Conservation (phyloP, 1,140 invertebrate genomes). For the Hormaphis cornu region DNA sequence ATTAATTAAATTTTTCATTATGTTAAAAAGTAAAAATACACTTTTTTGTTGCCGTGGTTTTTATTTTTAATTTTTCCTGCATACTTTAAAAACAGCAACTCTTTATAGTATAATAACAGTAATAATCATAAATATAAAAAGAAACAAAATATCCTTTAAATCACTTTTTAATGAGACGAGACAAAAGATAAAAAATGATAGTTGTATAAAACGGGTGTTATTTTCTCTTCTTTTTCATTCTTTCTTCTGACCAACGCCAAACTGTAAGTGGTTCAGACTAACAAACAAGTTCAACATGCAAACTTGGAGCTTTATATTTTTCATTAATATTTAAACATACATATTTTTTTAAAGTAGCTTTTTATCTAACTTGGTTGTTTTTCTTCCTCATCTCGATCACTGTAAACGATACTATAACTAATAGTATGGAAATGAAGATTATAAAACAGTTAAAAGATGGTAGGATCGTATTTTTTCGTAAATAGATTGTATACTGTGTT, state of each 20-base stretch:
- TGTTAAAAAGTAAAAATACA: not conserved
- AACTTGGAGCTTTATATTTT: constrained; percentile 18
- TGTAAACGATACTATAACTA: too few relatives aligned
- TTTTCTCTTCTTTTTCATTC: not conserved
- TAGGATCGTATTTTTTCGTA: too few relatives aligned
- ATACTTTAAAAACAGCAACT: not conserved
- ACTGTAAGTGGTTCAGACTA: constrained; percentile 11
- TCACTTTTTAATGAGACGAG: constrained; percentile 28
- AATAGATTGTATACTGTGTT: too few relatives aligned
- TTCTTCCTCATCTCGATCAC: not conserved
- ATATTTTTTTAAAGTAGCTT: not conserved
- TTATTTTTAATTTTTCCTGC: constrained; percentile 18
- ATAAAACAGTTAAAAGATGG: too few relatives aligned
- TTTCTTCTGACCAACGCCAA: too few relatives aligned
- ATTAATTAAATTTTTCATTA: not conserved
- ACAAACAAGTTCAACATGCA: constrained; percentile 18
- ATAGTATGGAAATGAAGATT: too few relatives aligned
- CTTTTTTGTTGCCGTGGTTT: not conserved
- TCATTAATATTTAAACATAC: not conserved
- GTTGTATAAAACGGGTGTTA: constrained; percentile 4
- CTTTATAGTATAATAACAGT: constrained; percentile 17
- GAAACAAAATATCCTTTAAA: not conserved
- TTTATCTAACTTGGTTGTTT: not conserved
- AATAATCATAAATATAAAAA: constrained; percentile 6
- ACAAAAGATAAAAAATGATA: constrained; percentile 11